A percentile compares a stretch with the other conserved stretches of the same genome.
Evolutionary conservation across 2,888 invertebrate species (phyloP).

Genomic region (Nomada ferruginata): DNA sequence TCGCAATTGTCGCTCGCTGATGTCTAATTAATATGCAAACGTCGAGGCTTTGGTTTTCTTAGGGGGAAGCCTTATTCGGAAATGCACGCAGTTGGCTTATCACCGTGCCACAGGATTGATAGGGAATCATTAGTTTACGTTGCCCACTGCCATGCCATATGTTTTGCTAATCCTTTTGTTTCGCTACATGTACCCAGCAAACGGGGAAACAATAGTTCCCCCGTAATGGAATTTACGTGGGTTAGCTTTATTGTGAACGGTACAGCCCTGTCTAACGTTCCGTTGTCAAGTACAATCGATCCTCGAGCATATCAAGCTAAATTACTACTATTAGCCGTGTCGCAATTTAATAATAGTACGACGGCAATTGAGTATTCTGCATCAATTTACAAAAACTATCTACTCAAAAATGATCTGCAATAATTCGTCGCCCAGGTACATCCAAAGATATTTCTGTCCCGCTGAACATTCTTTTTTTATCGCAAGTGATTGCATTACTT

Average conservation of each 20-base stretch:
- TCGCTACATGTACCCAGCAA: conserved; percentile 27
- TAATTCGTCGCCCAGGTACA: no score
- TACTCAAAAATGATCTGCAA: no score
- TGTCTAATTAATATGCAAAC: conserved; percentile 16
- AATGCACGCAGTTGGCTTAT: conserved; percentile 26
- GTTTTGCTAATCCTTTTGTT: conserved; percentile 62
- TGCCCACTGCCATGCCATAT: conserved; percentile 26
- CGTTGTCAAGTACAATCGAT: conserved; percentile 35
- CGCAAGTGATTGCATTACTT: no score
- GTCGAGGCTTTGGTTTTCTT: conserved; percentile 26
- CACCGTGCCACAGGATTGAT: conserved; percentile 21
- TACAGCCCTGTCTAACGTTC: conserved; percentile 28
- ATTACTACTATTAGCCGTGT: conserved; percentile 6
- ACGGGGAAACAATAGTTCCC: conserved; percentile 53
- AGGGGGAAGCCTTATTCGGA: conserved; percentile 17
- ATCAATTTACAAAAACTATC: not conserved
- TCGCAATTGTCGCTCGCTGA: not conserved
- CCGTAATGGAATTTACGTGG: conserved; percentile 51
- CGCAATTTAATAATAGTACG: conserved; percentile 3
- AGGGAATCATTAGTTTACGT: conserved; percentile 57
- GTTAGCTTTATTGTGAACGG: conserved; percentile 49
- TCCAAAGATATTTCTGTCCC: no score
- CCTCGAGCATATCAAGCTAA: conserved; percentile 20
- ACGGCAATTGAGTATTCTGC: not conserved
- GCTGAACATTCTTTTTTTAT: no score